Evolutionary conservation across 2,797 vertebrate species (phyloP).

Genomic region (Chrysocyon brachyurus): DNA sequence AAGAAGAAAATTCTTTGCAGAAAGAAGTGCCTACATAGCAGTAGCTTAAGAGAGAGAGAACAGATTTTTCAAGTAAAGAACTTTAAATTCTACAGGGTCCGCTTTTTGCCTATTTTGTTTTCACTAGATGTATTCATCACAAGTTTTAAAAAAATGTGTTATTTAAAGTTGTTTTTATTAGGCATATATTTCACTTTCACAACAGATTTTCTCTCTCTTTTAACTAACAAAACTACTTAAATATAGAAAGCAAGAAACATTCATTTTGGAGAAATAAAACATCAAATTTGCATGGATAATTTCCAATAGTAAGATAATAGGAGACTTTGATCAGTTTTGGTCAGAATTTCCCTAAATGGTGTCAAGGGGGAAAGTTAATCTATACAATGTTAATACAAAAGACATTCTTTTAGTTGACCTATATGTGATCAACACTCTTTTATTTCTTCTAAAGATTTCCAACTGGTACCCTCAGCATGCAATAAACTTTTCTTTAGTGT

Average conservation of each 20-base stretch:
- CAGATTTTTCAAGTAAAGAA: background rate
- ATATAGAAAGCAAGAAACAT: background rate
- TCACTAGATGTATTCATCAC: background rate
- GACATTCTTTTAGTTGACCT: background rate
- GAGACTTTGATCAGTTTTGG: background rate
- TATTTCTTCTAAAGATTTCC: background rate
- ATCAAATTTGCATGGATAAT: background rate
- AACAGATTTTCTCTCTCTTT: background rate
- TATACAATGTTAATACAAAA: background rate
- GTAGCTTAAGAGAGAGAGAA: background rate
- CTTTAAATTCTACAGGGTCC: background rate
- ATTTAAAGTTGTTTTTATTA: background rate
- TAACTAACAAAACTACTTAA: background rate
- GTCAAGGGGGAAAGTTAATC: background rate
- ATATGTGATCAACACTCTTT: background rate
- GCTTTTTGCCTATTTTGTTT: background rate
- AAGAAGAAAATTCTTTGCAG: background rate
- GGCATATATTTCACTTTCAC: conserved; percentile 19
- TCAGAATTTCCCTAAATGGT: background rate
- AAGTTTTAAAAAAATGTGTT: background rate
- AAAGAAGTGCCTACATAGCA: background rate
- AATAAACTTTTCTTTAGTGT: background rate
- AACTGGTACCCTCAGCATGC: background rate
- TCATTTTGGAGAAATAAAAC: background rate
- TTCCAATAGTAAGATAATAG: background rate